phyloP scores from a whole-genome alignment of 2,888 invertebrate genomes.

The Didymodactylos carnosus region DNA sequence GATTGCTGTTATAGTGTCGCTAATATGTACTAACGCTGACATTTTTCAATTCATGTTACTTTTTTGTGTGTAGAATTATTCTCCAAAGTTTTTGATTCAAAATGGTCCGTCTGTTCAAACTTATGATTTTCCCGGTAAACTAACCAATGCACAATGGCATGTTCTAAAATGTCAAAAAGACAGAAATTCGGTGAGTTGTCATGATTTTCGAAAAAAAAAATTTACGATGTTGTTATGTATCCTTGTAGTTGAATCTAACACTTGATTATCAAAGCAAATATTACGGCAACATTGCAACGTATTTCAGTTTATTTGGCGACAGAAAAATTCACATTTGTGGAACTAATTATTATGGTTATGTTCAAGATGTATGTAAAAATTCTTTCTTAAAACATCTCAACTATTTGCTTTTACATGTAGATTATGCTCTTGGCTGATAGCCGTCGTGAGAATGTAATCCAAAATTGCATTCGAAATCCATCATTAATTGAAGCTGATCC shows the following conservation, averaged over 20 bases:
- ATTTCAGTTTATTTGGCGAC: not conserved
- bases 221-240: not conserved
- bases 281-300: not conserved
- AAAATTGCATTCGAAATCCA: not conserved
- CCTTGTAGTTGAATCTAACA: not conserved
- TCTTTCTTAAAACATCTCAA: no score
- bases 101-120: not conserved
- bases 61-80: not conserved
- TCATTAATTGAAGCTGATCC: not conserved
- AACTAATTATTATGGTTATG: not conserved
- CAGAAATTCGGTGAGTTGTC: not conserved
- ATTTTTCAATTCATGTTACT: no score
- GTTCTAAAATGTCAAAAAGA: not conserved
- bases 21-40: no score
- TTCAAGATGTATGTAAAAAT: not conserved
- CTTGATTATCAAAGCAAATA: not conserved
- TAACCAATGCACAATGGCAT: not conserved
- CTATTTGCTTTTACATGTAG: not conserved
- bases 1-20: no score
- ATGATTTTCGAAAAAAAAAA: not conserved
- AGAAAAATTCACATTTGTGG: not conserved
- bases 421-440: not conserved
- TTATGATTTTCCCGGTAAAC: not conserved
- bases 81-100: not conserved
- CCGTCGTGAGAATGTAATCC: not conserved